Evolutionary conservation across 2,888 invertebrate genomes (phyloP), one percentile per base, ranked within the genome.

Genomic region (Diaprepes abbreviatus): DNA sequence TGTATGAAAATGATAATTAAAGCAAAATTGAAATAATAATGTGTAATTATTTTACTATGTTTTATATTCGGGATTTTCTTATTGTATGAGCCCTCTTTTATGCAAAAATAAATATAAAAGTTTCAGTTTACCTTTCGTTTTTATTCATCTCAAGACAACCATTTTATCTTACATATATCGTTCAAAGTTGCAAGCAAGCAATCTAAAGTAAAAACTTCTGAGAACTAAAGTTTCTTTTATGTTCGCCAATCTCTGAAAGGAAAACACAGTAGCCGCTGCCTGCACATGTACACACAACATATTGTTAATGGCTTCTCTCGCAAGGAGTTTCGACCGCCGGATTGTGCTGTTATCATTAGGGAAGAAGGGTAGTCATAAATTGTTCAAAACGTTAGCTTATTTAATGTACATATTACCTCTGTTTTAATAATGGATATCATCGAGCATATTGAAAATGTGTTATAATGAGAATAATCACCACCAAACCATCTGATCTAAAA

Each of bases 181-280:
- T 7, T 36, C 14, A 38, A 28, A 57, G 57, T 36, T 38, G 57
- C 21, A 21, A 38, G 38, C 38, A 19, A 38, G 38, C 36, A 19
- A 36, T 21, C n/a, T 21, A n/a, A 57, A 57, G 24, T 38, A 57
- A 40, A 57, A 57, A 55, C 36, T 40, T 57, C 19, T 16, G n/a
- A 21, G 12, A 19, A 14, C 14, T 12, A 40, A 54, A 54, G 57
- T 57, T 57, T 57, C 6, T 21, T 9, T 55, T 55, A n/a, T 24
- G 38, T 14, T 14, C 5, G 14, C 19, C 19, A 57, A 40, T 14
- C 21, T 36, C 14, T 36, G 14, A 55, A 36, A 21, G 7, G 36
- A 55, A 55, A 55, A 55, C 55, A 36, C 10, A 55, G 19, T 36
- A 36, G 36, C 36, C 14, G 35, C 55, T 35, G 55, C 14, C 21